Percentiles rank a stretch among this genome's conserved stretches.
Conservation (phyloP, 2,888 invertebrate species). For the Hyposoter didymator region DNA sequence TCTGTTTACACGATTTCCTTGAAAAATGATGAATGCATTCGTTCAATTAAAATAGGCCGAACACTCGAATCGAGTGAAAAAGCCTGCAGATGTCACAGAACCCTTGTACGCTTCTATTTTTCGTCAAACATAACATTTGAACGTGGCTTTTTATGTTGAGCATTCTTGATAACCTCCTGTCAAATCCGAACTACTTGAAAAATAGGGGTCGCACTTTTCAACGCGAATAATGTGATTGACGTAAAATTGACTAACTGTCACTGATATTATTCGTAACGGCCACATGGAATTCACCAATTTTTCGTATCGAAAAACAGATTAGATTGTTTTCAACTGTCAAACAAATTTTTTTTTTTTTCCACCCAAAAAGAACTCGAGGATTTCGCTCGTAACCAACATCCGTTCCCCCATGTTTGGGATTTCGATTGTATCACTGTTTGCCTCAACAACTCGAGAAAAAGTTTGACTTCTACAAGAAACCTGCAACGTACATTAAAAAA, state of each 20-base stretch:
- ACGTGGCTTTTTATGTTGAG: slow-evolving; percentile 4
- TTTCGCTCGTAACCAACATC: not conserved
- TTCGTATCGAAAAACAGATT: not conserved
- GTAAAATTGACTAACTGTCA: slow-evolving; percentile 4
- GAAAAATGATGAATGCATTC: not conserved
- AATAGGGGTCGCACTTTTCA: not conserved
- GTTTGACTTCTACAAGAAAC: not conserved
- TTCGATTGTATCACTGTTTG: not conserved
- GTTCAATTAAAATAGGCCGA: not conserved
- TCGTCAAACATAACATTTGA: not conserved
- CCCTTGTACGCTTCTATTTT: not conserved
- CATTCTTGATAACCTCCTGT: slow-evolving; percentile 12
- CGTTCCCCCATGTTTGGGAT: not conserved
- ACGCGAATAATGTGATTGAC: slow-evolving; percentile 9
- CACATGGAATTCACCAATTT: not conserved
- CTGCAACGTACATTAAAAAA: not conserved
- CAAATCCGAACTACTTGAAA: not conserved
- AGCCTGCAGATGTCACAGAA: not conserved
- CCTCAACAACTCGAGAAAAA: not conserved
- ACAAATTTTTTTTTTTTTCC: not conserved
- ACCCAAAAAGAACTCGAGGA: not conserved
- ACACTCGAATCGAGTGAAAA: not conserved
- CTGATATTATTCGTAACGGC: not conserved
- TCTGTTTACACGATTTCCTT: not conserved
- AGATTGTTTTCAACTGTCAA: not conserved